phyloP scores from a whole-genome alignment of 2,797 vertebrate species.

The Lacerta viridis region DNA sequence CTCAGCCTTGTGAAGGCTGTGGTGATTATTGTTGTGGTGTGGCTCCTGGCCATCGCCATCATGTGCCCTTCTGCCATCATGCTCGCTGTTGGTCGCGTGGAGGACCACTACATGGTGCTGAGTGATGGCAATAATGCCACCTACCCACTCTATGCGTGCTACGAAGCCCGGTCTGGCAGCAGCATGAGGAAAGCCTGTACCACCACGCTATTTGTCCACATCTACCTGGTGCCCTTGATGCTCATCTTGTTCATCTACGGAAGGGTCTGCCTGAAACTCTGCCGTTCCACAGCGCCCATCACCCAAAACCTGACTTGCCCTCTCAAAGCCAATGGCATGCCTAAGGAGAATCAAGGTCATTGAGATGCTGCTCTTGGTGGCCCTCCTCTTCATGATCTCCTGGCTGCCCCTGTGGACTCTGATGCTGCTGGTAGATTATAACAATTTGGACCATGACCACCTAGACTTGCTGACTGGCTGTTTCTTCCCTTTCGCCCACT shows the following conservation, averaged over 20 bases:
- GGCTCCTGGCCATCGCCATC: constrained; percentile 88
- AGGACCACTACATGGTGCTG: constrained; percentile 82
- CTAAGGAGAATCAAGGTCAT: constrained; percentile 87
- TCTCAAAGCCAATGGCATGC: constrained; percentile 76
- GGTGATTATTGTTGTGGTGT: constrained; percentile 86
- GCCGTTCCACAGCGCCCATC: constrained; percentile 78
- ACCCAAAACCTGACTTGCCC: constrained; percentile 59
- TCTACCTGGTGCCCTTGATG: constrained; percentile 88
- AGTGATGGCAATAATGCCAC: constrained; percentile 83
- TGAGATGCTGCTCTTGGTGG: constrained; percentile 90
- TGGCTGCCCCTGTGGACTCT: constrained; percentile 93
- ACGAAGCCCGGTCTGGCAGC: constrained; percentile 89
- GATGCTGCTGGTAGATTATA: constrained; percentile 91
- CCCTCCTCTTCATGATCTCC: constrained; percentile 89
- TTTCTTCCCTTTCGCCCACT: constrained; percentile 91
- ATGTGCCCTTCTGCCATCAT: constrained; percentile 91
- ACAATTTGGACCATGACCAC: constrained; percentile 82
- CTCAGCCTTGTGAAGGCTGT: constrained; percentile 85
- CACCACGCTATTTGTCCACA: constrained; percentile 88
- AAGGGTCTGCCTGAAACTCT: constrained; percentile 87
- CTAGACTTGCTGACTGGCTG: constrained; percentile 88
- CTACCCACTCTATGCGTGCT: constrained; percentile 87
- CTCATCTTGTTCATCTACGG: constrained; percentile 90
- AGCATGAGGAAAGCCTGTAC: constrained; percentile 91
- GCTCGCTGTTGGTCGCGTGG: constrained; percentile 87